Percentiles rank a stretch among this genome's conserved stretches.
Evolutionary conservation across 1,140 invertebrate genomes (phyloP).

Genomic region (Leptinotarsa lineolata): DNA sequence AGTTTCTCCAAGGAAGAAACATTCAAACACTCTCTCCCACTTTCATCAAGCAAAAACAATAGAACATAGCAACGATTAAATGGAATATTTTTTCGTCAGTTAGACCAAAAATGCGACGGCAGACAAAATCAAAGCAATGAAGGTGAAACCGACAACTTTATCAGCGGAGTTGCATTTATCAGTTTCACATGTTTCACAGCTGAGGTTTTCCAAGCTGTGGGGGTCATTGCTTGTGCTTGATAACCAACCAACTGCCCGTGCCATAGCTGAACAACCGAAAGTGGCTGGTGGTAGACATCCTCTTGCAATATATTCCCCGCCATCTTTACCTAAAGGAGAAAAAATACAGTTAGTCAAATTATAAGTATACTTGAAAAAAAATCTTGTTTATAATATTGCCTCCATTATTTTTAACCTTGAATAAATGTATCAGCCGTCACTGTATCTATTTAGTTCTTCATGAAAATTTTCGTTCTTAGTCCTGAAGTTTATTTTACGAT

Average conservation of each 20-base stretch:
- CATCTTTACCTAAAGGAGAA: conserved; percentile 44
- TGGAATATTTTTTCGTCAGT: background rate
- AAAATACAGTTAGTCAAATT: background rate
- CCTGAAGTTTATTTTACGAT: too few species aligned
- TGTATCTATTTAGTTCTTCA: too few species aligned
- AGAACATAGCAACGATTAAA: background rate
- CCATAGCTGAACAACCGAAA: conserved; percentile 50
- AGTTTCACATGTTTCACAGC: conserved; percentile 46
- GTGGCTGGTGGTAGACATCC: conserved; percentile 50
- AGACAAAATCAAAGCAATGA: conserved; percentile 51
- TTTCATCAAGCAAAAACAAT: background rate
- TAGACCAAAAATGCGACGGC: conserved; percentile 50
- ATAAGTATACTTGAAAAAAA: too few species aligned
- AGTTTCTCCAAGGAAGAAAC: too few species aligned
- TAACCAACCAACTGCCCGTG: conserved; percentile 50
- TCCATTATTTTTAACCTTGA: too few species aligned
- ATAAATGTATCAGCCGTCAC: too few species aligned
- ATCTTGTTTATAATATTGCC: too few species aligned
- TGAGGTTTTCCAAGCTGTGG: conserved; percentile 32
- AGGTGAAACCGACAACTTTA: conserved; percentile 42
- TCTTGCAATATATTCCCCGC: conserved; percentile 55
- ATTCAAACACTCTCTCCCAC: too few species aligned
- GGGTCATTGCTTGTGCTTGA: conserved; percentile 31
- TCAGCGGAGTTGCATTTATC: conserved; percentile 49
- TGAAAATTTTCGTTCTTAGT: too few species aligned